A percentile compares a stretch with the other conserved stretches of the same genome.
Conservation (phyloP, 2,113 vertebrate species). For the Pitta sordida region DNA sequence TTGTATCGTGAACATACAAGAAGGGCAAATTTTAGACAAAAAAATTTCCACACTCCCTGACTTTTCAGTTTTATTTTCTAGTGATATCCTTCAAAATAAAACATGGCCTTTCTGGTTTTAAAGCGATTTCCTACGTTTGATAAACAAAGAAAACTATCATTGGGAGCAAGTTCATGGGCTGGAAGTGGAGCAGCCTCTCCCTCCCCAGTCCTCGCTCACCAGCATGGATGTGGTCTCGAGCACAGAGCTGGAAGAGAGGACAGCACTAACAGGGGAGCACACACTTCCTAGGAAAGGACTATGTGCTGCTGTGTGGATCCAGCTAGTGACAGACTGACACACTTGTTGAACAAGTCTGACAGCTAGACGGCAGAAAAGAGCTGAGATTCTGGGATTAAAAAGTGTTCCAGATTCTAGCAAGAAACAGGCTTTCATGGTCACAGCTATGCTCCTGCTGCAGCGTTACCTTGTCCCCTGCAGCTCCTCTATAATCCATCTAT, state of each 20-base stretch:
- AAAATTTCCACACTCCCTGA: neutral
- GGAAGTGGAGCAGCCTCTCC: neutral
- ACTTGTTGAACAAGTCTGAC: neutral
- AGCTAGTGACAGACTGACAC: fast-evolving
- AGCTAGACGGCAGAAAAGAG: conserved; percentile 57
- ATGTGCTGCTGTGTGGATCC: neutral
- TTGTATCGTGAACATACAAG: fast-evolving
- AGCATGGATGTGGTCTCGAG: neutral
- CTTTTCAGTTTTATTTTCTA: neutral
- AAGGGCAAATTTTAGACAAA: neutral
- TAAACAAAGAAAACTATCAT: neutral
- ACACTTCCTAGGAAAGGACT: neutral
- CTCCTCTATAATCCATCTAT: neutral
- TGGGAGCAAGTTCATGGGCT: neutral
- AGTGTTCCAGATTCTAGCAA: neutral
- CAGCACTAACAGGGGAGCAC: neutral
- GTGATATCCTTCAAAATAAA: neutral
- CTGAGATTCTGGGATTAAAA: neutral
- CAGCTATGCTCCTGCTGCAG: neutral
- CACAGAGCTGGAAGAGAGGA: neutral
- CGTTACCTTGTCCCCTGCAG: neutral
- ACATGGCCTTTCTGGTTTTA: neutral
- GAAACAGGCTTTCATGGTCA: neutral
- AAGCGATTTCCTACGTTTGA: neutral
- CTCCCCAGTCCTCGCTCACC: neutral